Conservation (phyloP, 2,888 invertebrate genomes). For the Cyaniris semiargus region DNA sequence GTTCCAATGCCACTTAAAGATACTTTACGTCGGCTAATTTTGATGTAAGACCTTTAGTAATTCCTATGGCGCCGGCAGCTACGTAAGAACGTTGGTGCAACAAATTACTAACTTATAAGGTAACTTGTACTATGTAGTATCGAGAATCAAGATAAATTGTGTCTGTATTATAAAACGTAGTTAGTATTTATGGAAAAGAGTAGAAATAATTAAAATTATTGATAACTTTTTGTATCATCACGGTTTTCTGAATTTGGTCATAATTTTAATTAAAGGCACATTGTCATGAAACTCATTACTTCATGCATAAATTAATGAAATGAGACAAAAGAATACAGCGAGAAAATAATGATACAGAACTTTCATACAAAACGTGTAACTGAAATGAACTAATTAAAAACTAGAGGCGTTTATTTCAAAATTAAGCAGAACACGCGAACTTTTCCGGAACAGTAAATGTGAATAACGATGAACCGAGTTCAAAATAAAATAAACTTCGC, state of each 20-base stretch:
- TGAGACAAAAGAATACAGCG: not conserved
- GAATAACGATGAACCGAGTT: conserved; percentile 18
- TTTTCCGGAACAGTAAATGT: conserved; percentile 16
- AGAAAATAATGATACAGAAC: not conserved
- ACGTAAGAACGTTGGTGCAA: conserved; percentile 15
- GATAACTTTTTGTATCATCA: no score
- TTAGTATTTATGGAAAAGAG: not conserved
- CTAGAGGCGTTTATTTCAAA: conserved; percentile 22
- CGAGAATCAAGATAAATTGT: not conserved
- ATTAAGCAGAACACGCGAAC: conserved; percentile 25
- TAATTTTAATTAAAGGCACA: not conserved
- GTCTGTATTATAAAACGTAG: not conserved
- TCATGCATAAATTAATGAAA: not conserved
- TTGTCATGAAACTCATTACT: not conserved
- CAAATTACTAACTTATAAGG: conserved; percentile 29
- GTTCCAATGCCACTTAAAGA: not conserved
- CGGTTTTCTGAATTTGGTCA: not conserved
- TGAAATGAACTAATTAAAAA: conserved; percentile 27
- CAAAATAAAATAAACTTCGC: conserved; percentile 29
- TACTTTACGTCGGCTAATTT: conserved; percentile 2
- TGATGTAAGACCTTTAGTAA: conserved; percentile 18
- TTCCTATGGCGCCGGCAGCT: conserved; percentile 19
- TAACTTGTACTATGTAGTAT: conserved; percentile 19
- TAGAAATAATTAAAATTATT: not conserved
- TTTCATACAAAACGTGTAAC: conserved; percentile 1